Percentiles rank a stretch among this genome's conserved stretches.
These are phyloP conservation scores for Halesus radiatus DNA, from an alignment of 1,140 invertebrate genomes.

Conservation along the genomic window DNA sequence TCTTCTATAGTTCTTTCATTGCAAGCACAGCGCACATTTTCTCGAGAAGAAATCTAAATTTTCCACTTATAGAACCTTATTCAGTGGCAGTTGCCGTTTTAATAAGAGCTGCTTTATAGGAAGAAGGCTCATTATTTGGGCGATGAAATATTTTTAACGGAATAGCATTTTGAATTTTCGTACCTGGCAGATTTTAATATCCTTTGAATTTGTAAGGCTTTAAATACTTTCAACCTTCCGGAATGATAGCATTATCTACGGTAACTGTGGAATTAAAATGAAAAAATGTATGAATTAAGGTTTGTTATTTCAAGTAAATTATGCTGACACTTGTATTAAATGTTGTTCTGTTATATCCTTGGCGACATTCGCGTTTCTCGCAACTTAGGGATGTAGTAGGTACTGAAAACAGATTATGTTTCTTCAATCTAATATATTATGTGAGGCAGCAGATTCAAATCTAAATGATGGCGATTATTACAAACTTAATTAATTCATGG, in stretches of 20 bases:
- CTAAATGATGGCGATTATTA: too few relatives aligned
- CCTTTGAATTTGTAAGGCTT: background rate
- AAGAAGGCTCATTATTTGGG: slow-evolving; percentile 12
- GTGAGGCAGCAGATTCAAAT: too few relatives aligned
- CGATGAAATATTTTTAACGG: slow-evolving; percentile 7
- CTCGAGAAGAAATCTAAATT: slow-evolving; percentile 1
- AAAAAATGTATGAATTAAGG: background rate
- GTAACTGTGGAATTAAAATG: background rate
- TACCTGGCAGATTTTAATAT: background rate
- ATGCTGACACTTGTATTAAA: too few relatives aligned
- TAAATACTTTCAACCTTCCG: too few relatives aligned
- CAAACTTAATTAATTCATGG: too few relatives aligned
- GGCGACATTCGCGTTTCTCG: too few relatives aligned
- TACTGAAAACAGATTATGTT: too few relatives aligned
- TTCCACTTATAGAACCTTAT: slow-evolving; percentile 32
- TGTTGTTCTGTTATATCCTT: too few relatives aligned
- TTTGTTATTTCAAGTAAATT: too few relatives aligned
- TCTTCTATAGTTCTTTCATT: background rate
- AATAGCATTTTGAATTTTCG: background rate
- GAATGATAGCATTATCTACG: too few relatives aligned
- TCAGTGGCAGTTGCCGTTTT: slow-evolving; percentile 1
- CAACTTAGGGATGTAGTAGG: too few relatives aligned
- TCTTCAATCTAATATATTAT: too few relatives aligned
- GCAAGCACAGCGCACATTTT: background rate
- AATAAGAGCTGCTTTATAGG: slow-evolving; percentile 29